These are phyloP conservation scores for Eucidaris tribuloides DNA, from an alignment of 35 echinoderm and acorn worm species.

Conservation along the genomic window DNA sequence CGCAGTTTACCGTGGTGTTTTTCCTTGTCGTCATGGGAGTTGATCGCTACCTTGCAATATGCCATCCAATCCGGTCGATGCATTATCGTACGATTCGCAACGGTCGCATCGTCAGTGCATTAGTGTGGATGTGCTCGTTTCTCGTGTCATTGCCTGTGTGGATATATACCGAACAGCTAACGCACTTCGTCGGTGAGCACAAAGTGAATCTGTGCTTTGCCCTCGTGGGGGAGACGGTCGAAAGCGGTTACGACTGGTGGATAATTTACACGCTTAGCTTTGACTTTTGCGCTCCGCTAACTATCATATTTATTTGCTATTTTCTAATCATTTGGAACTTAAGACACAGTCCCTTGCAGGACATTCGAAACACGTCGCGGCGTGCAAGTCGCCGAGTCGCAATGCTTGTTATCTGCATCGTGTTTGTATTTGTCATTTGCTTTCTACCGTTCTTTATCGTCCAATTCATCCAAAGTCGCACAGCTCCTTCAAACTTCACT, in stretches of 20 bases:
- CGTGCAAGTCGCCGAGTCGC: constrained; percentile 57
- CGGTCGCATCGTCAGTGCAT: constrained; percentile 44
- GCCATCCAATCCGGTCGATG: constrained; percentile 84
- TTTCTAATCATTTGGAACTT: constrained; percentile 78
- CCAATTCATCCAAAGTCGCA: constrained; percentile 40
- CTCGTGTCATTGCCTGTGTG: constrained; percentile 66
- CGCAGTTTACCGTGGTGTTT: constrained; percentile 79
- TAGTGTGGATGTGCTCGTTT: constrained; percentile 60
- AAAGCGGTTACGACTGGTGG: constrained; percentile 44
- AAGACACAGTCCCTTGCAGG: constrained; percentile 44
- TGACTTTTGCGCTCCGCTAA: constrained; percentile 68
- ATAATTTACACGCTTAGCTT: constrained; percentile 75
- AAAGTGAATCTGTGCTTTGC: constrained; percentile 10
- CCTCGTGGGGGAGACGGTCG: neutral
- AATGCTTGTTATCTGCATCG: constrained; percentile 79
- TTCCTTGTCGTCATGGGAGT: constrained; percentile 83
- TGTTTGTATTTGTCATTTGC: constrained; percentile 76
- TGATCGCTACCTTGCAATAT: constrained; percentile 89
- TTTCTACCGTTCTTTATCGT: constrained; percentile 84
- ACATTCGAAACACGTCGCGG: constrained; percentile 71
- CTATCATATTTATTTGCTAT: constrained; percentile 78
- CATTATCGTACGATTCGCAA: constrained; percentile 72
- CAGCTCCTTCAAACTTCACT: neutral
- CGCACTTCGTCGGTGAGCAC: neutral
- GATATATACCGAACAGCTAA: constrained; percentile 67